Percentiles rank a stretch among this genome's conserved stretches.
Conservation (phyloP, 2,113 vertebrate genomes). For the Diadophis punctatus region DNA sequence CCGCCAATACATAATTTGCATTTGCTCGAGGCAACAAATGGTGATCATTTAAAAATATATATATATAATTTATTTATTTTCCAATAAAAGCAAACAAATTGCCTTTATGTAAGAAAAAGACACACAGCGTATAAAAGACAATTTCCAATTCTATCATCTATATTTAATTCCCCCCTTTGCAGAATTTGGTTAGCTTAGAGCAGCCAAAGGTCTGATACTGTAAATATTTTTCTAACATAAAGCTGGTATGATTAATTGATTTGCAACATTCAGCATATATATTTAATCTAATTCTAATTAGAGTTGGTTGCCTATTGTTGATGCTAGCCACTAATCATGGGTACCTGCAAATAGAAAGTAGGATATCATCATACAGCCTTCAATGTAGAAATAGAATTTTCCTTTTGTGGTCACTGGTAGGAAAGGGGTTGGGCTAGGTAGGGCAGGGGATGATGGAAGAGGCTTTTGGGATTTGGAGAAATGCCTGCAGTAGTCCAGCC, state of each 20-base stretch:
- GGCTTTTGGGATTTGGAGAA: background rate
- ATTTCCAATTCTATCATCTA: background rate
- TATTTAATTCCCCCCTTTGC: background rate
- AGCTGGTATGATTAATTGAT: background rate
- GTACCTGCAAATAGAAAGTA: background rate
- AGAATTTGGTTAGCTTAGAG: background rate
- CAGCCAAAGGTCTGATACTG: background rate
- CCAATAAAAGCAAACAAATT: background rate
- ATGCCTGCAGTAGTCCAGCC: background rate
- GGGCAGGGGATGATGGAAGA: background rate
- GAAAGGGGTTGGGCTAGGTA: background rate
- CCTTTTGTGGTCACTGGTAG: background rate
- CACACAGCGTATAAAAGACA: background rate
- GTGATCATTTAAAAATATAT: background rate
- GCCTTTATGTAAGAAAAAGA: background rate
- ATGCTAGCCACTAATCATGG: background rate
- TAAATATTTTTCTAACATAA: background rate
- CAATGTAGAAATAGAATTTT: background rate
- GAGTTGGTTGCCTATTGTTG: background rate
- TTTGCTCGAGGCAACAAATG: background rate
- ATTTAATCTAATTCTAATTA: slow-evolving; percentile 12
- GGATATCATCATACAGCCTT: background rate
- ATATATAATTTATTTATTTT: background rate
- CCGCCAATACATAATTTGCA: background rate
- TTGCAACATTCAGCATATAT: background rate